A percentile compares a stretch with the other conserved stretches of the same genome.
Conservation (phyloP, 2,113 vertebrate species). For the Sporophila hypoxantha region DNA sequence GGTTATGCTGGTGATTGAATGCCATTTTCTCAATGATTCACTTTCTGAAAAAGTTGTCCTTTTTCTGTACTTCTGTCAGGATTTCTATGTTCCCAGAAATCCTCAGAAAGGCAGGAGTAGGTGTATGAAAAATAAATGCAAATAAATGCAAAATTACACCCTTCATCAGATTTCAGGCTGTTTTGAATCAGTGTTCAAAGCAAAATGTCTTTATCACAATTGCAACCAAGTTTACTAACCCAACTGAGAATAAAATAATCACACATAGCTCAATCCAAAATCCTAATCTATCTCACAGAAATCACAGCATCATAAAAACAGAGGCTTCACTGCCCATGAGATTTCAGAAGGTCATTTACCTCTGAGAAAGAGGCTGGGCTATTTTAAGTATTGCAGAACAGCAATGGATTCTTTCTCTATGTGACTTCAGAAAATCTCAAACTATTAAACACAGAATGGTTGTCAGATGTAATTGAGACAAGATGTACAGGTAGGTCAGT, state of each 20-base stretch:
- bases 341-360: not conserved
- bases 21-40: not conserved
- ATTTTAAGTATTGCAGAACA: not conserved
- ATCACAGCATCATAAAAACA: not conserved
- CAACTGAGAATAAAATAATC: not conserved
- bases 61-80: not conserved
- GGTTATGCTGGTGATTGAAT: not conserved
- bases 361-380: not conserved
- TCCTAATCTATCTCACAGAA: not conserved
- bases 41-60: not conserved
- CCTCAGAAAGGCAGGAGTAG: not conserved
- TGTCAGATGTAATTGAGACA: not conserved
- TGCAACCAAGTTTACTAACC: not conserved
- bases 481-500: not conserved
- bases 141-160: not conserved
- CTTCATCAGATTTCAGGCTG: not conserved
- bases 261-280: not conserved
- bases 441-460: not conserved
- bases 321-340: not conserved
- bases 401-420: not conserved
- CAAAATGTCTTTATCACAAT: not conserved
- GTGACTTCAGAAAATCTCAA: not conserved
- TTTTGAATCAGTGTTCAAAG: not conserved
- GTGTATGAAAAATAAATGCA: not conserved
- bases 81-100: not conserved